phyloP scores from a whole-genome alignment of 2,888 invertebrate species.

The Strigamia crassipes region DNA sequence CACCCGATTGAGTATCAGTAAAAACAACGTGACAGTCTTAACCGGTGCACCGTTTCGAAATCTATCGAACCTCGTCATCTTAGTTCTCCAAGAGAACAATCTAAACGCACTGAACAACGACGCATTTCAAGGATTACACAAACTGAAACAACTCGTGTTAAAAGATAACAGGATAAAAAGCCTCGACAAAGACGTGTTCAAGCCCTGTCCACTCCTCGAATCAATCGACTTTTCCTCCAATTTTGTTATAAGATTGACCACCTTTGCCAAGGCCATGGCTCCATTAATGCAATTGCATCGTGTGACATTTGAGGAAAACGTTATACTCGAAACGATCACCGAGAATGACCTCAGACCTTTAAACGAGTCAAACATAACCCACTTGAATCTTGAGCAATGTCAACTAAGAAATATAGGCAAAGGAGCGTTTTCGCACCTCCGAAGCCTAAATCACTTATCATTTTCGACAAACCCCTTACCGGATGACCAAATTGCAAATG shows the following conservation, averaged over 20 bases:
- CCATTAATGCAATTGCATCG: not conserved
- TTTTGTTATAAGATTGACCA: not conserved
- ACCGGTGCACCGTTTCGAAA: not conserved
- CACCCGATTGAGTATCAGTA: not conserved
- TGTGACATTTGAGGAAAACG: not conserved
- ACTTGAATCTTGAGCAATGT: not conserved
- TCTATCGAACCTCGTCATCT: not conserved
- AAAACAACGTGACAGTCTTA: not conserved
- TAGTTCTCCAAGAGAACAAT: not conserved
- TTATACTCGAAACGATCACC: not conserved
- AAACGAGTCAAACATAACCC: not conserved
- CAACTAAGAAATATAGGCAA: not conserved
- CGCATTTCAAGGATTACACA: not conserved
- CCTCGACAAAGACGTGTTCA: not conserved
- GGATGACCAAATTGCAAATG: not conserved
- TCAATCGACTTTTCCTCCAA: slow-evolving; percentile 9
- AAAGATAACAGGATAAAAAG: not conserved
- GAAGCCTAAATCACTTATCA: not conserved
- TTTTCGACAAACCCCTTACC: not conserved
- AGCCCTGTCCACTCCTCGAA: not conserved
- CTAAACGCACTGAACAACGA: not conserved
- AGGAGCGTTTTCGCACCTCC: not conserved
- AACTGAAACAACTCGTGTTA: slow-evolving; percentile 6
- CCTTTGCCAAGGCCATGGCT: not conserved
- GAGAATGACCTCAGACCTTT: slow-evolving; percentile 21